A percentile compares a stretch with the other conserved stretches of the same genome.
Evolutionary conservation across 92 coral and sea anemone species (phyloP).

Genomic region (Desmophyllum pertusum): DNA sequence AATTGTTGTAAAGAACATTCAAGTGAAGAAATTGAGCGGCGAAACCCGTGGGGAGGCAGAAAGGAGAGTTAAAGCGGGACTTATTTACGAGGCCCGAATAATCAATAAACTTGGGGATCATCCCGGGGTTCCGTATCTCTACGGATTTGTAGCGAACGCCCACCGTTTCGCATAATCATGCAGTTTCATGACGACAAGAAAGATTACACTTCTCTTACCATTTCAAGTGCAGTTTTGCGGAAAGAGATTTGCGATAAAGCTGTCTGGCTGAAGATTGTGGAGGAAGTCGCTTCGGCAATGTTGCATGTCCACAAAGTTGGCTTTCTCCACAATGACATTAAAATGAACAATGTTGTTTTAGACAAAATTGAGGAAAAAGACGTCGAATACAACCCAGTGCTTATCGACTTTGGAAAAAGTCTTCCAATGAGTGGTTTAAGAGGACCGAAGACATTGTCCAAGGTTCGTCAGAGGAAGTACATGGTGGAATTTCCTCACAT

Average conservation of each 20-base stretch:
- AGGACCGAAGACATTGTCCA: slow-evolving; percentile 10
- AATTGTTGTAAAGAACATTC: background rate
- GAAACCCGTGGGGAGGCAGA: slow-evolving; percentile 29
- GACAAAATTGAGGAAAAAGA: slow-evolving; percentile 29
- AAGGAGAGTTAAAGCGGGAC: slow-evolving; percentile 10
- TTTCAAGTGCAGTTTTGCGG: slow-evolving; percentile 5
- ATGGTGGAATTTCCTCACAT: slow-evolving; percentile 41
- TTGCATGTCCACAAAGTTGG: slow-evolving; percentile 15
- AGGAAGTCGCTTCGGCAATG: background rate
- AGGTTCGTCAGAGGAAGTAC: slow-evolving; percentile 7
- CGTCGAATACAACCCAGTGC: background rate
- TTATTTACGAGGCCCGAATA: slow-evolving; percentile 32
- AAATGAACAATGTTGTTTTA: slow-evolving; percentile 33
- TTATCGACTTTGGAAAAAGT: slow-evolving; percentile 56
- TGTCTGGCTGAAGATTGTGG: slow-evolving; percentile 16
- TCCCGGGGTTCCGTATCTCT: slow-evolving; percentile 38
- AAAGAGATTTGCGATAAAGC: background rate
- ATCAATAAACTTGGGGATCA: slow-evolving; percentile 35
- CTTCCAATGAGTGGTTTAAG: slow-evolving; percentile 9
- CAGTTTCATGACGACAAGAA: slow-evolving; percentile 29
- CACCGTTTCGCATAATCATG: slow-evolving; percentile 24
- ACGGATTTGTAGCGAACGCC: slow-evolving; percentile 30
- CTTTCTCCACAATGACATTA: slow-evolving; percentile 30
- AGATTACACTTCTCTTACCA: background rate
- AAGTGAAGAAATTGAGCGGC: background rate